Conservation (phyloP, 2,888 invertebrate genomes). For the Eilema sororculum region DNA sequence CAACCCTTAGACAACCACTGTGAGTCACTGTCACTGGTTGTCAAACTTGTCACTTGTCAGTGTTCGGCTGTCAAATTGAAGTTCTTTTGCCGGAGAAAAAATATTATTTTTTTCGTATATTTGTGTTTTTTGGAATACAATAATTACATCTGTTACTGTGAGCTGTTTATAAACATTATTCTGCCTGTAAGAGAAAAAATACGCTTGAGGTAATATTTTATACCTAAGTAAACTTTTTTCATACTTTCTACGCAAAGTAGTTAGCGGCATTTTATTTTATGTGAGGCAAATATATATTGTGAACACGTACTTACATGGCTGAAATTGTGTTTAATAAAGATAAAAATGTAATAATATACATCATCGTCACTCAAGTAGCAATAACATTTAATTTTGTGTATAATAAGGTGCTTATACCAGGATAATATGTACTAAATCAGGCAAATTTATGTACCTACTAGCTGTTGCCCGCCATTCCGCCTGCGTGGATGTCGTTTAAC, state of each 20-base stretch:
- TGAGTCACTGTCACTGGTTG: too few species aligned
- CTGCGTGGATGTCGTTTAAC: too few species aligned
- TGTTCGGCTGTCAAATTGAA: background rate
- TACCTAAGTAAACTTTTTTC: background rate
- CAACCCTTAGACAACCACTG: too few species aligned
- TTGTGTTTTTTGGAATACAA: background rate
- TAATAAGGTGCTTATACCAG: background rate
- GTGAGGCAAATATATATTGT: background rate
- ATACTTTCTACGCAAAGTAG: background rate
- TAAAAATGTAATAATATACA: background rate
- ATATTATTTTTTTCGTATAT: background rate
- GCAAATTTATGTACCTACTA: background rate
- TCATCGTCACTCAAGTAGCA: background rate
- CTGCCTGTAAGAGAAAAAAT: background rate
- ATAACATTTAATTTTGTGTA: background rate
- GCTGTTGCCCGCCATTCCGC: too few species aligned
- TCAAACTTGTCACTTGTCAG: too few species aligned
- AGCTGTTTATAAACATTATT: background rate
- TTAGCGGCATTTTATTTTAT: background rate
- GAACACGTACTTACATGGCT: background rate
- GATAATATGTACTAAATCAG: background rate
- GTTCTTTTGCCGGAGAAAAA: background rate
- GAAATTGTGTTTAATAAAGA: background rate
- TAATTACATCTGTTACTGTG: conserved; percentile 1
- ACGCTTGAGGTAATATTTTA: conserved; percentile 2